Evolutionary conservation across 2,113 vertebrate genomes (phyloP), one percentile per base, ranked within the genome.

Genomic region (Scalopus aquaticus): DNA sequence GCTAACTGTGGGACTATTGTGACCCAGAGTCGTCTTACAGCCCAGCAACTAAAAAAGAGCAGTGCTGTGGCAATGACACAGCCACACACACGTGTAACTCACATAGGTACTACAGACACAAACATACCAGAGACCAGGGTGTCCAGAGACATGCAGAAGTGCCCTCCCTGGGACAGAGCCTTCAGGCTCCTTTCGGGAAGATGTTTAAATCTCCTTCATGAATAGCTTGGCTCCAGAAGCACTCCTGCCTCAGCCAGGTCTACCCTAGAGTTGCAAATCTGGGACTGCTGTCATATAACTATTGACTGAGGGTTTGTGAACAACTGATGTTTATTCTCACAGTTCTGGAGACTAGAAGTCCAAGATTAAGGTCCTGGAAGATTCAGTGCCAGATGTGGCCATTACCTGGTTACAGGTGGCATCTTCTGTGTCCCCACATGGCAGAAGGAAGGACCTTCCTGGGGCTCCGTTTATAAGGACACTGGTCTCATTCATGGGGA

Each of bases 31-130:
- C 56, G 32, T 70, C 26, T 28, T 44, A 13, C 17, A 64, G 42
- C 72, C 44, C 44, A 20, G 51, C 15, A 22, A 30, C 35, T 26
- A 9, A 58, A 65, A 64, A 74, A 62, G 35, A 51, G 56, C 2
- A 1, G 42, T 35, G 24, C 17, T 0, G 3, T 6, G 15, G 32
- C 81, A 32, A 7, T 37, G 26, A 13, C 44, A 62, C 22, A 19
- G 77, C 37, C 44, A 4, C 13, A 19, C 28, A 42, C 0, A 0
- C 5, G 4, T 3, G 1, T 54, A 54, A 54, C 17, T 54, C 51
- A 54, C 51, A 19, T 54, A 54, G 3, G 15, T 54, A 54, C 51
- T 54, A 51, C 51, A 54, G 54, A 56, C 54, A 56, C 20, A 22
- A 3, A 56, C 20, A 17, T 51, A 22, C 56, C 8, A 7, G 30